phyloP scores from a whole-genome alignment of 2,888 invertebrate species.

The Lomographa bimaculata region DNA sequence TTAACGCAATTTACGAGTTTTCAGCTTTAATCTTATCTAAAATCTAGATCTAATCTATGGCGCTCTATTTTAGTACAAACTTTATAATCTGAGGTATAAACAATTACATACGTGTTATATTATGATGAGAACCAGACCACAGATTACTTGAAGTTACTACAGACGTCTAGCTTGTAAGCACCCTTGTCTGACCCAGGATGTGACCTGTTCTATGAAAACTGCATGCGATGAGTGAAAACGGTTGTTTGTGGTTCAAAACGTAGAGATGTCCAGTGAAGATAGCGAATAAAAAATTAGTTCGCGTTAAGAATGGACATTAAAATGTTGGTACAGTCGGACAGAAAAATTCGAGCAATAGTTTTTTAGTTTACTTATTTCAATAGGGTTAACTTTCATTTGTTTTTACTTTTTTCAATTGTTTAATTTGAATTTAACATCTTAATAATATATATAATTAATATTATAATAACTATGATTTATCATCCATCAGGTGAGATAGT shows the following conservation, averaged over 20 bases:
- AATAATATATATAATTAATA: too few relatives aligned
- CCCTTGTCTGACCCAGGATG: conserved; percentile 27
- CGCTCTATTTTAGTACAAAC: too few relatives aligned
- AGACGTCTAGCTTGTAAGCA: conserved; percentile 11
- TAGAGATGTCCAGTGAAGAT: conserved; percentile 48
- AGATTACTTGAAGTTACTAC: too few relatives aligned
- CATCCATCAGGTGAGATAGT: too few relatives aligned
- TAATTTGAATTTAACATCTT: too few relatives aligned
- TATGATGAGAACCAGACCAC: conserved; percentile 26
- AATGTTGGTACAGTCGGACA: conserved; percentile 19
- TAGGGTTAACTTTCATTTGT: too few relatives aligned
- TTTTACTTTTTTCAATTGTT: too few relatives aligned
- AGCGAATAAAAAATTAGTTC: conserved; percentile 45
- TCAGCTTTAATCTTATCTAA: conserved; percentile 18
- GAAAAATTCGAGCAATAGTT: too few relatives aligned
- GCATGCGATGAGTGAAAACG: conserved; percentile 21
- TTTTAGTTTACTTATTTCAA: too few relatives aligned
- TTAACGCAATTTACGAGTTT: conserved; percentile 19
- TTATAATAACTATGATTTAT: too few relatives aligned
- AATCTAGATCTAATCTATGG: conserved; percentile 18
- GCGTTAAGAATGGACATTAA: conserved; percentile 31
- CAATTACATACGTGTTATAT: too few relatives aligned
- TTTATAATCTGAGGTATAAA: too few relatives aligned
- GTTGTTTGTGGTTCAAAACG: conserved; percentile 36
- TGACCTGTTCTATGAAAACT: conserved; percentile 31